These are phyloP conservation scores for Apis florea DNA, from an alignment of 1,140 invertebrate species.

Conservation along the genomic window DNA sequence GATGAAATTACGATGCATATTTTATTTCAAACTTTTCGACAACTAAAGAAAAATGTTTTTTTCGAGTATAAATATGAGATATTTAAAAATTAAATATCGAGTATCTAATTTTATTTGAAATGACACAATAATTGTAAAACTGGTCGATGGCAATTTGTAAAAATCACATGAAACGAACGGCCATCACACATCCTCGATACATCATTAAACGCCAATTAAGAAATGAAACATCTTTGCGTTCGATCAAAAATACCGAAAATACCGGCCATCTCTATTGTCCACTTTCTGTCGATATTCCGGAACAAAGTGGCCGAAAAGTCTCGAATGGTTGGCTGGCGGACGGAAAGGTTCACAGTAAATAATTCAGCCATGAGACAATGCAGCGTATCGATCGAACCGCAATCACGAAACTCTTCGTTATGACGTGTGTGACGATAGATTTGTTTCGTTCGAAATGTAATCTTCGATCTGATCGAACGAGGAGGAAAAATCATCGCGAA, in stretches of 20 bases:
- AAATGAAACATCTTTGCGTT: neutral
- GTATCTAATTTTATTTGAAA: too few relatives aligned
- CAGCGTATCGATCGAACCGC: slow-evolving; percentile 28
- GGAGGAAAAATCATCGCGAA: neutral
- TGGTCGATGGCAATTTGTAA: neutral
- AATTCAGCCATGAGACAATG: slow-evolving; percentile 25
- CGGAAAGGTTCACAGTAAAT: slow-evolving; percentile 12
- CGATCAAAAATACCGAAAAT: neutral
- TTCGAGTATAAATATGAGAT: too few relatives aligned
- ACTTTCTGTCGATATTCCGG: neutral
- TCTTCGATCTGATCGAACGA: neutral
- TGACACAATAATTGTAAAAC: too few relatives aligned
- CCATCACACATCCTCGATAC: neutral
- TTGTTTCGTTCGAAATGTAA: slow-evolving; percentile 9
- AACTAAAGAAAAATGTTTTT: too few relatives aligned
- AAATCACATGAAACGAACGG: neutral
- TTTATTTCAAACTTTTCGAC: too few relatives aligned
- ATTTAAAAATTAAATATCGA: too few relatives aligned
- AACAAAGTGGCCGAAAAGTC: neutral
- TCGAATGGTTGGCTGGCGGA: neutral
- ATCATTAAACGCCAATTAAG: neutral
- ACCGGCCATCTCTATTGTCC: too few relatives aligned
- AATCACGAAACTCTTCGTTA: neutral
- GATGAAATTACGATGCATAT: too few relatives aligned
- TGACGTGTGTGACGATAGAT: slow-evolving; percentile 17